phyloP scores from a whole-genome alignment of 2,797 vertebrate species.

The Adrianichthys oophorus region DNA sequence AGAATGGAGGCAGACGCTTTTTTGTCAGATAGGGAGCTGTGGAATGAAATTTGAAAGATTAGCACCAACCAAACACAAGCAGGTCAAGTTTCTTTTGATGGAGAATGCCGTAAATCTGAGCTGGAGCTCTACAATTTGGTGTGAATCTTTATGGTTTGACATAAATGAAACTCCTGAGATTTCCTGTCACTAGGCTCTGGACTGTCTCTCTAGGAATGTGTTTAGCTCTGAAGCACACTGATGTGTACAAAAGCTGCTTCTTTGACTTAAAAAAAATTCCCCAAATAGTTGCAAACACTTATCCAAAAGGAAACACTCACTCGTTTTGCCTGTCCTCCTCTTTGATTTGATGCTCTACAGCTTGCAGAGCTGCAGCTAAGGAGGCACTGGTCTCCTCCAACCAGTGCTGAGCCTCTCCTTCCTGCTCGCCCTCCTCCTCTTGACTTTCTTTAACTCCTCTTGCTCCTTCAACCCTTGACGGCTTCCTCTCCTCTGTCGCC shows the following conservation, averaged over 20 bases:
- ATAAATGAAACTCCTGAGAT: neutral
- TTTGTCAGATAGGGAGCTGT: constrained; percentile 66
- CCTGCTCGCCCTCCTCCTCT: constrained; percentile 36
- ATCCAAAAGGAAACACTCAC: constrained; percentile 70
- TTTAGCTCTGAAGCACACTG: neutral
- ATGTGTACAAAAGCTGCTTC: too few relatives aligned
- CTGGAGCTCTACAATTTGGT: too few relatives aligned
- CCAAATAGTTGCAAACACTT: neutral
- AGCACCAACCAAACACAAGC: constrained; percentile 1
- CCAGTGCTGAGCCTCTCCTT: constrained; percentile 48
- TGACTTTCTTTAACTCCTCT: constrained; percentile 28
- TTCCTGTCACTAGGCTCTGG: neutral
- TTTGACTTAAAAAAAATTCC: too few relatives aligned
- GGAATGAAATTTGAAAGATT: constrained; percentile 3
- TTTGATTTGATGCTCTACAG: constrained; percentile 90
- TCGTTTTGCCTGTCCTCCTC: constrained; percentile 84
- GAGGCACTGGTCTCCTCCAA: constrained; percentile 93
- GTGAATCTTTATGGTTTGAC: neutral
- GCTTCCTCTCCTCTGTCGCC: constrained; percentile 25
- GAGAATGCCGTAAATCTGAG: too few relatives aligned
- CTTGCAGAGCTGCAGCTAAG: constrained; percentile 88
- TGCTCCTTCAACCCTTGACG: constrained; percentile 4
- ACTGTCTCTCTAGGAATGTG: too few relatives aligned
- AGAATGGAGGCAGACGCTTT: constrained; percentile 93
- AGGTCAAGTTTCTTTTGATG: neutral